Percentiles rank a stretch among this genome's conserved stretches.
Conservation (phyloP, 37 sponge, comb jelly and placozoan species). For the Spongilla lacustris region DNA sequence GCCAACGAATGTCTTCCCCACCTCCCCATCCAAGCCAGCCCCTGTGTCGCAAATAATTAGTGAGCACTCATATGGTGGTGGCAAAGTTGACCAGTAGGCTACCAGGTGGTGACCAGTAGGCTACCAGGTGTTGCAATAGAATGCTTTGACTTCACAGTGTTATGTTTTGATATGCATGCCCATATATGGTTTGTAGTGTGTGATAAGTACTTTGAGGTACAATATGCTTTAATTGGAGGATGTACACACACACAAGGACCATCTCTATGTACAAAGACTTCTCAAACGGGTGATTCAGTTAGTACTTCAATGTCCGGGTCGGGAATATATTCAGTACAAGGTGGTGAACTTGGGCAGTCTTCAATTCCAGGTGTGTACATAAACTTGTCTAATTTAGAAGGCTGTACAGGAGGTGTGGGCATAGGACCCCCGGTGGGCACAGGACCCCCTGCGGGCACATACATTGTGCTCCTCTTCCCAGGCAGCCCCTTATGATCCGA, state of each 20-base stretch:
- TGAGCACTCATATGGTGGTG: background rate
- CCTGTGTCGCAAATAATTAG: background rate
- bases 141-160: no score
- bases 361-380: background rate
- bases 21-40: background rate
- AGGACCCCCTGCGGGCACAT: background rate
- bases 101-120: no score
- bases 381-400: background rate
- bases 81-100: background rate
- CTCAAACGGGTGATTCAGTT: background rate
- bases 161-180: no score
- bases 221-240: background rate
- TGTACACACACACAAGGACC: background rate
- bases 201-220: background rate
- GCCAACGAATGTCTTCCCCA: background rate
- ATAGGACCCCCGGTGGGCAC: background rate
- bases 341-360: background rate
- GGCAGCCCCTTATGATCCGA: background rate
- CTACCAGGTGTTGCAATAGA: no score
- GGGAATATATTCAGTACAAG: no score
- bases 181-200: no score
- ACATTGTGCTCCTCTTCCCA: background rate
- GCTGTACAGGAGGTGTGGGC: background rate
- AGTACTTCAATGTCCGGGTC: background rate
- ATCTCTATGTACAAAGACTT: background rate